Evolutionary conservation across 2,113 vertebrate genomes (phyloP).

Genomic region (Mugil cephalus): DNA sequence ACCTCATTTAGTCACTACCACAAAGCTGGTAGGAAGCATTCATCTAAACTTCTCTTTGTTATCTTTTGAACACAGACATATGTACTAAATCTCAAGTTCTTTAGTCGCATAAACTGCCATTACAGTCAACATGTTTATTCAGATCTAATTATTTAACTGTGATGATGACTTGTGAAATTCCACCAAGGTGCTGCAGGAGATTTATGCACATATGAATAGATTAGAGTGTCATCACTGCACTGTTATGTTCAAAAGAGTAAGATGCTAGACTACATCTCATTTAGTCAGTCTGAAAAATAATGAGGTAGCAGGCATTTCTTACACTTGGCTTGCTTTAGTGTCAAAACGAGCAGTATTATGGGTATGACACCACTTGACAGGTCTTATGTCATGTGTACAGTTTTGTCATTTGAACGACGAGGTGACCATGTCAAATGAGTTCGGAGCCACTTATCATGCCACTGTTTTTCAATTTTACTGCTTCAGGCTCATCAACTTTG

Average conservation of each 20-base stretch:
- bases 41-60: too few relatives aligned
- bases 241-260: slow-evolving; percentile 2
- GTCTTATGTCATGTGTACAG: slow-evolving; percentile 55
- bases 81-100: neutral
- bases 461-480: slow-evolving; percentile 65
- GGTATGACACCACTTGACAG: slow-evolving; percentile 47
- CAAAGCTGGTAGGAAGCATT: neutral
- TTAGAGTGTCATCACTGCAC: slow-evolving; percentile 20
- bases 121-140: slow-evolving; percentile 16
- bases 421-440: slow-evolving; percentile 70
- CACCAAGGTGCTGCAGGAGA: slow-evolving; percentile 15
- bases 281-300: slow-evolving; percentile 48
- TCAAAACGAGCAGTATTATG: slow-evolving; percentile 43
- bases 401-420: slow-evolving; percentile 54
- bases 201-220: slow-evolving; percentile 13
- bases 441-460: slow-evolving; percentile 68
- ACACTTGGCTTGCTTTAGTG: slow-evolving; percentile 10
- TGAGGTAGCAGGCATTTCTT: slow-evolving; percentile 27
- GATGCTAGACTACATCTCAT: slow-evolving; percentile 16
- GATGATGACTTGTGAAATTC: slow-evolving; percentile 29
- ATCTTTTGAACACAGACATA: neutral
- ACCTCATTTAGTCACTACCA: neutral
- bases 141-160: slow-evolving; percentile 14
- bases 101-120: slow-evolving; percentile 8
- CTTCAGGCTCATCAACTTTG: slow-evolving; percentile 65